Base-by-base conservation (phyloP, 2,888 invertebrate species). In the Theodoxus fluviatilis region DNA sequence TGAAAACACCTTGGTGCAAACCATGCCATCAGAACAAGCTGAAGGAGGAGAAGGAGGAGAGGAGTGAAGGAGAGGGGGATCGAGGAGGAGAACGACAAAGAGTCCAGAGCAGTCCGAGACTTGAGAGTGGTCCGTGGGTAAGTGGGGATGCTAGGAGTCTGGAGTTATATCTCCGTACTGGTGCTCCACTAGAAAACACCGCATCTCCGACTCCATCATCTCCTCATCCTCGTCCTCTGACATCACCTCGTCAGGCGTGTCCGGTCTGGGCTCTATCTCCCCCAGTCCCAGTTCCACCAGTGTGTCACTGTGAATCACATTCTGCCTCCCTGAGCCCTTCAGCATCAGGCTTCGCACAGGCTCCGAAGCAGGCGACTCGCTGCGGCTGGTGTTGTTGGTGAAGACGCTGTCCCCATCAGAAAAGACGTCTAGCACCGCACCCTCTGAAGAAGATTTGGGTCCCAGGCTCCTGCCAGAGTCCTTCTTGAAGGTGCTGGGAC, bases 351-450 rank as follows among this genome's bases (percentile, higher is more conserved):
- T 74, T 75, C 80, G 78, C 18, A 80, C 79, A 33, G 82, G 82
- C 69, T 83, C 83, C 0, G 83, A 83, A 2, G 81, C 82, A 6
- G 83, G 83, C 9, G 82, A 82, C 71, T 83, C 82, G 72, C 81
- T 82, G 57, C 83, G 80, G 73, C 82, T 82, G 4, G 81, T 79
- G 72, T 76, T 75, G 72, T 83, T 81, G 33, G 81, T 81, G 73
- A 82, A 83, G 40, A 83, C 81, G 72, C 82, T 83, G 73, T 83
- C 82, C 12, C 74, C 79, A 71, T 83, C 83, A 0, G 82, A 83
- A 59, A 81, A 73, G 3, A 75, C 76, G 66, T 83, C 83, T 18
- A 83, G 70, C 38, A 80, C 82, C 9, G 81, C 79, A 49, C 82
- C 82, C 68, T 83, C 83, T 22, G 83, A 83, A 2, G 82, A 81